A percentile compares a stretch with the other conserved stretches of the same genome.
Conservation (phyloP, 2,113 vertebrate genomes). For the Mohoua ochrocephala region DNA sequence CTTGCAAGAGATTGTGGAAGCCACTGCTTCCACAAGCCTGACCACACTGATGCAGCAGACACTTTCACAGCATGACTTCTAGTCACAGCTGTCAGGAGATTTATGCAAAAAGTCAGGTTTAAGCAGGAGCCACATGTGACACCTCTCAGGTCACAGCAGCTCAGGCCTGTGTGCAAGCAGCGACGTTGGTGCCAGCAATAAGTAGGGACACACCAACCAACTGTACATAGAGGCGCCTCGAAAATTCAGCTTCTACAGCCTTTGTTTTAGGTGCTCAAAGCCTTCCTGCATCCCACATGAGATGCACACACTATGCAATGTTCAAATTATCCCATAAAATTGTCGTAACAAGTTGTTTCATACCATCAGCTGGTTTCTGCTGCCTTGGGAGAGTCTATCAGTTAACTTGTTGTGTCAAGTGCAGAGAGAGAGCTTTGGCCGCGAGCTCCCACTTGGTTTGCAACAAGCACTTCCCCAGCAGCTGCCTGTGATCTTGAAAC, state of each 20-base stretch:
- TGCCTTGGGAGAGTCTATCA: not conserved
- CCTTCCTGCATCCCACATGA: not conserved
- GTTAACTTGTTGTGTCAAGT: not conserved
- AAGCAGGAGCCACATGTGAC: not conserved
- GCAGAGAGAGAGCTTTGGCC: not conserved
- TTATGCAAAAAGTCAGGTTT: not conserved
- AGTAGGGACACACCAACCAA: not conserved
- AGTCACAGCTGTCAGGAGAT: not conserved
- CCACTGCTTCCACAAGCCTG: not conserved
- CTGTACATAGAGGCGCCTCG: accelerated
- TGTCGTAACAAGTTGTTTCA: not conserved
- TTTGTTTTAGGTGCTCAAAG: not conserved
- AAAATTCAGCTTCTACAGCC: not conserved
- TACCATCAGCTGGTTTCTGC: not conserved
- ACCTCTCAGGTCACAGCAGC: not conserved
- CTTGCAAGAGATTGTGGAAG: not conserved
- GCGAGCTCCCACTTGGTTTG: not conserved
- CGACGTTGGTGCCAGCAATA: accelerated
- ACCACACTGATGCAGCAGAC: accelerated
- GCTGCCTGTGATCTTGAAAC: not conserved
- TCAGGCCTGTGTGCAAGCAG: not conserved
- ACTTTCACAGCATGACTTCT: not conserved
- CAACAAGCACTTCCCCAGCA: accelerated
- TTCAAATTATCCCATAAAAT: not conserved
- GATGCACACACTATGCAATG: not conserved